Evolutionary conservation across 1,140 invertebrate genomes (phyloP).

Genomic region (Oscheius sp.): DNA sequence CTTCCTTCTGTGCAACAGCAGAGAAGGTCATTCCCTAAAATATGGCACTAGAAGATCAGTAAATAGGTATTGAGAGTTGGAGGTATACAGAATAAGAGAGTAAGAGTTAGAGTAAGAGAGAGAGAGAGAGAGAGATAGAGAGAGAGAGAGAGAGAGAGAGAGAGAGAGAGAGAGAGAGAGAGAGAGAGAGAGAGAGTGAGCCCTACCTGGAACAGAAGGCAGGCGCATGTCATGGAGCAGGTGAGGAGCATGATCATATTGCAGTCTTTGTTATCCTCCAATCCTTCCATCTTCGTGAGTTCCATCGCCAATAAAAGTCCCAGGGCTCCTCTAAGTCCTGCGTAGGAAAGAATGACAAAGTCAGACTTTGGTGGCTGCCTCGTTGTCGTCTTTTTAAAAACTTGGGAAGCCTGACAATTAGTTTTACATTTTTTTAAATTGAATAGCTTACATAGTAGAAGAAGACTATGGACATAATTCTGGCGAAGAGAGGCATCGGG

Average conservation of each 20-base stretch:
- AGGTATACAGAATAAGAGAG: too few species aligned
- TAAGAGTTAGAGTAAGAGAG: too few species aligned
- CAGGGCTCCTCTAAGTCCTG: conserved; percentile 20
- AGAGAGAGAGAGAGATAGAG: too few species aligned
- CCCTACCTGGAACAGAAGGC: conserved; percentile 8
- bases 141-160: too few species aligned
- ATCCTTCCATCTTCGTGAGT: background rate
- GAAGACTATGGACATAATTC: conserved; percentile 5
- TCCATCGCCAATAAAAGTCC: conserved; percentile 17
- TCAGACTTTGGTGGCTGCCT: conserved; percentile 3
- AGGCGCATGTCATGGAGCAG: background rate
- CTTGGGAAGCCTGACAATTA: background rate
- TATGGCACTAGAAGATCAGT: too few species aligned
- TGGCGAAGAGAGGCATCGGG: conserved; percentile 7
- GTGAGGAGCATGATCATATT: conserved; percentile 6
- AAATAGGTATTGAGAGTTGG: too few species aligned
- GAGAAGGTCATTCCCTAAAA: conserved; percentile 22
- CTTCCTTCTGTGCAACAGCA: conserved; percentile 1
- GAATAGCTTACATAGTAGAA: conserved; percentile 21
- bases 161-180: too few species aligned
- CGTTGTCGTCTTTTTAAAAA: background rate
- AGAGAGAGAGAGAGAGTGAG: too few species aligned
- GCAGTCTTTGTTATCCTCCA: background rate
- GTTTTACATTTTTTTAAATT: too few species aligned
- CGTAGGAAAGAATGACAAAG: conserved; percentile 26